Conservation (phyloP, 2,888 invertebrate genomes). For the Hyalella azteca region DNA sequence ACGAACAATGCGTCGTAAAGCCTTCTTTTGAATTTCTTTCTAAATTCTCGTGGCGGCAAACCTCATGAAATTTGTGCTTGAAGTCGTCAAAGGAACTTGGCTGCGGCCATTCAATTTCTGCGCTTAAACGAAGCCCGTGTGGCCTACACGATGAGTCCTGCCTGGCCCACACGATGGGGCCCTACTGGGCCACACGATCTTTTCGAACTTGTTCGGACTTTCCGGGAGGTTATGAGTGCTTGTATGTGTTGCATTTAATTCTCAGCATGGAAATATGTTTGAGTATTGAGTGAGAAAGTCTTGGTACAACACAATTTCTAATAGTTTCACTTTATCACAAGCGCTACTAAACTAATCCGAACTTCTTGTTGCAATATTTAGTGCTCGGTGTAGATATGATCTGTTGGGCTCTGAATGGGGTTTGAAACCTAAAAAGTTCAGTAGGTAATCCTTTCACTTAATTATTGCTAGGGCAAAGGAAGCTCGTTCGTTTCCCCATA, state of each 20-base stretch:
- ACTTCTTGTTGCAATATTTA: too few species aligned
- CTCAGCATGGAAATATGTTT: not conserved
- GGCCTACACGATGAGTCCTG: not conserved
- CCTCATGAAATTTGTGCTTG: not conserved
- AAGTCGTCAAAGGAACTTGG: not conserved
- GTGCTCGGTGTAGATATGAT: too few species aligned
- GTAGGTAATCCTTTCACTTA: too few species aligned
- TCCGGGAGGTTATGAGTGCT: not conserved
- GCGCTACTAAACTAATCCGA: too few species aligned
- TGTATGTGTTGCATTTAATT: not conserved
- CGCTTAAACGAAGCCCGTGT: not conserved
- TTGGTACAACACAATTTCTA: too few species aligned
- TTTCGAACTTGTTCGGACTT: not conserved
- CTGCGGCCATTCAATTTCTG: constrained; percentile 1
- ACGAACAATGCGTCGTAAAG: constrained; percentile 19
- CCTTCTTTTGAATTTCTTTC: not conserved
- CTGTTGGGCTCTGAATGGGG: too few species aligned
- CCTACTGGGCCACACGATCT: too few species aligned
- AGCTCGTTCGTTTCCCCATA: too few species aligned
- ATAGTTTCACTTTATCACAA: too few species aligned
- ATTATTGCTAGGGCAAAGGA: too few species aligned
- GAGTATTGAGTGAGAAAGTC: not conserved
- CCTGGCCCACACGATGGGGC: too few species aligned
- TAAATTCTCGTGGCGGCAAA: not conserved
- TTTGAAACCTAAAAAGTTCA: too few species aligned